Percentiles rank a stretch among this genome's conserved stretches.
These are phyloP conservation scores for Rhynchophorus ferrugineus DNA, from an alignment of 1,140 invertebrate genomes.

Conservation along the genomic window DNA sequence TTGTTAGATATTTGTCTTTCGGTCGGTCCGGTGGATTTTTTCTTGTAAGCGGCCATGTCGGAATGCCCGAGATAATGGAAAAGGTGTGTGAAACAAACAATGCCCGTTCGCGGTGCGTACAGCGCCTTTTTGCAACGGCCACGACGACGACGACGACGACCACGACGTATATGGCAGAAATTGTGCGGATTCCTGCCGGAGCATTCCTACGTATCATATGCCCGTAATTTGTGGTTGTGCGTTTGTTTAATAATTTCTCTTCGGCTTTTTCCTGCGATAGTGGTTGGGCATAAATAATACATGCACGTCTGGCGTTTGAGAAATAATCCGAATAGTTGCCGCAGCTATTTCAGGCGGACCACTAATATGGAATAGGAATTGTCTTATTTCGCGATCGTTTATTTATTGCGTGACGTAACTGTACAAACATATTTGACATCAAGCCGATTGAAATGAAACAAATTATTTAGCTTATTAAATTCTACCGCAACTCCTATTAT, in stretches of 20 bases:
- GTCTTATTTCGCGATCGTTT: not conserved
- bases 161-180: slow-evolving; percentile 10
- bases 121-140: not conserved
- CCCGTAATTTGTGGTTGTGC: slow-evolving; percentile 24
- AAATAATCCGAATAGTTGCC: slow-evolving; percentile 19
- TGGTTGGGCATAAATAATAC: slow-evolving; percentile 22
- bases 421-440: not conserved
- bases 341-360: slow-evolving; percentile 13
- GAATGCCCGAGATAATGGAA: slow-evolving; percentile 35
- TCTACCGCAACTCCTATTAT: too few species aligned
- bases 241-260: slow-evolving; percentile 25
- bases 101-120: slow-evolving; percentile 19
- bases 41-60: slow-evolving; percentile 26
- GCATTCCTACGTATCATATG: slow-evolving; percentile 22
- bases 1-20: slow-evolving; percentile 37
- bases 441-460: not conserved
- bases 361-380: slow-evolving; percentile 1
- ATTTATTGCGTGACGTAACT: not conserved
- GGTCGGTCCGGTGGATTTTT: slow-evolving; percentile 25
- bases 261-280: slow-evolving; percentile 19
- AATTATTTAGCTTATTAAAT: not conserved
- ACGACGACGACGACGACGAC: not conserved
- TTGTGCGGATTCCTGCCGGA: slow-evolving; percentile 16
- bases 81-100: slow-evolving; percentile 33
- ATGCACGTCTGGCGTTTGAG: slow-evolving; percentile 18